These are phyloP conservation scores for Mya arenaria DNA, from an alignment of 1,140 invertebrate genomes.

Conservation along the genomic window DNA sequence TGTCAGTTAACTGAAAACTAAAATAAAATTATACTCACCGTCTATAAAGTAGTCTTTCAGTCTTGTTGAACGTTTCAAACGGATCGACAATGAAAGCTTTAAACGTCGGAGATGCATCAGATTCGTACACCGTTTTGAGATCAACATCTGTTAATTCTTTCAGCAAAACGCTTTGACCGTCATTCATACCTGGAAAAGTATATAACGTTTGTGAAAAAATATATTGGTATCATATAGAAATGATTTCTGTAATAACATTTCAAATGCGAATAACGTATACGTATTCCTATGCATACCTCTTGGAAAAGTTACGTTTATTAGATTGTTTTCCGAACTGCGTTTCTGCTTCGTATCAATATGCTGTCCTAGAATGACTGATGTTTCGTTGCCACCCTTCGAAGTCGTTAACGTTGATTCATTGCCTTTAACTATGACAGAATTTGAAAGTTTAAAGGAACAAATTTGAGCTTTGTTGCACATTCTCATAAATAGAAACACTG, in stretches of 20 bases:
- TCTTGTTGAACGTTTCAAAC: neutral
- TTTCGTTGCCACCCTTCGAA: neutral
- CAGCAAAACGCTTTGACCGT: conserved; percentile 21
- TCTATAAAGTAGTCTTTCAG: conserved; percentile 26
- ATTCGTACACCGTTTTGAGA: neutral
- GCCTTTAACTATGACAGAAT: conserved; percentile 18
- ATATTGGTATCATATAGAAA: neutral
- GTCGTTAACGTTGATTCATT: neutral
- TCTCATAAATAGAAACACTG: conserved; percentile 32
- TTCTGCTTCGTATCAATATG: neutral
- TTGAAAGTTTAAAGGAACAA: conserved; percentile 21
- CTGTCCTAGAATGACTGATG: neutral
- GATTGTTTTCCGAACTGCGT: neutral
- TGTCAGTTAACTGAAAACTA: too few species aligned
- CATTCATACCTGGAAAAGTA: conserved; percentile 16
- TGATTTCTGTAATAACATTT: neutral
- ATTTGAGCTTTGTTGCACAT: conserved; percentile 45
- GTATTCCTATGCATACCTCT: neutral
- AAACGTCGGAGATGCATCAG: conserved; percentile 12
- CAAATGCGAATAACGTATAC: neutral
- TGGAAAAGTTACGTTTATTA: neutral
- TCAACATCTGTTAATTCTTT: conserved; percentile 4
- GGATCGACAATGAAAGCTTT: conserved; percentile 27
- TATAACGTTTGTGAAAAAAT: neutral
- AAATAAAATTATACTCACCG: neutral